Evolutionary conservation across 2,888 invertebrate species (phyloP).

Genomic region (Lepidochrysops patricia): DNA sequence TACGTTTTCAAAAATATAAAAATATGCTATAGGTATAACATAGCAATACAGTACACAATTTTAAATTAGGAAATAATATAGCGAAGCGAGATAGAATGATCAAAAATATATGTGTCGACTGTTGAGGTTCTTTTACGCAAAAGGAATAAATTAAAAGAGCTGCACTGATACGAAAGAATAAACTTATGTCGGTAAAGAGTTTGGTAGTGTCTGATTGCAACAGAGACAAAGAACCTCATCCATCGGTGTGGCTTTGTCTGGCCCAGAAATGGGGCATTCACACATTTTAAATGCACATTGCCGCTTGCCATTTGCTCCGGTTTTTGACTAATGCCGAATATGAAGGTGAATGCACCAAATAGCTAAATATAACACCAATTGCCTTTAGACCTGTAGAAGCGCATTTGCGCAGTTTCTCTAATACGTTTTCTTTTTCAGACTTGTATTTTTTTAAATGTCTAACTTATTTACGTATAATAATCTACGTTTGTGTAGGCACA

Average conservation of each 20-base stretch:
- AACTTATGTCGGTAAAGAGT: conserved; percentile 32
- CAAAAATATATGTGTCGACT: neutral
- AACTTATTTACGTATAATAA: too few relatives aligned
- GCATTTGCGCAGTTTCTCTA: too few relatives aligned
- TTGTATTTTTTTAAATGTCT: too few relatives aligned
- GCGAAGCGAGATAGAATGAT: neutral
- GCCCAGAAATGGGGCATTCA: conserved; percentile 22
- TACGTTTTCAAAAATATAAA: too few relatives aligned
- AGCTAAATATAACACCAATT: neutral
- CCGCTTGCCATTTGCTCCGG: conserved; percentile 6
- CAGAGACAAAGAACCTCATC: conserved; percentile 41
- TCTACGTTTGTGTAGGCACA: too few relatives aligned
- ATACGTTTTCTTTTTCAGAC: too few relatives aligned
- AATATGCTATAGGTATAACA: too few relatives aligned
- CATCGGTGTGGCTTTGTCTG: conserved; percentile 41
- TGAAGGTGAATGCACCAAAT: neutral
- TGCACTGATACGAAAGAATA: conserved; percentile 25
- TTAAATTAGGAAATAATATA: too few relatives aligned
- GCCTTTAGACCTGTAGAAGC: too few relatives aligned
- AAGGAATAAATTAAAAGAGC: conserved; percentile 6
- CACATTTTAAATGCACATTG: conserved; percentile 19
- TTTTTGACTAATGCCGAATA: conserved; percentile 5
- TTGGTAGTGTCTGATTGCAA: conserved; percentile 47
- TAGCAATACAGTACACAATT: too few relatives aligned
- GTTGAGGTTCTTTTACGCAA: neutral